phyloP scores from a whole-genome alignment of 2,797 vertebrate species.

The Eupleurogrammus muticus region DNA sequence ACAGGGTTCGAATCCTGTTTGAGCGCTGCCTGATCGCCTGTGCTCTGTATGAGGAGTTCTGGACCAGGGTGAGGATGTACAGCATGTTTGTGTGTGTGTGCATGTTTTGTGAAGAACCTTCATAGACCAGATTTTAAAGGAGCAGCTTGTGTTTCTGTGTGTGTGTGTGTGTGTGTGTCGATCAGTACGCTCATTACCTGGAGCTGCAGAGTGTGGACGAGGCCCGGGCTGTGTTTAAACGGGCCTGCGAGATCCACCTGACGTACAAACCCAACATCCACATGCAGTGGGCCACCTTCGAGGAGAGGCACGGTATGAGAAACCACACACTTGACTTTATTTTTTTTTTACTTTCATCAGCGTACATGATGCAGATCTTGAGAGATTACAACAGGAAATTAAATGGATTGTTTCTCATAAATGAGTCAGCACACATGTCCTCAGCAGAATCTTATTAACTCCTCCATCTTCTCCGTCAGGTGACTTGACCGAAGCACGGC shows the following conservation, averaged over 20 bases:
- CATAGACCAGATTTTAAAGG: not conserved
- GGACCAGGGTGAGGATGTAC: conserved; percentile 84
- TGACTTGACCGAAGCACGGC: conserved; percentile 81
- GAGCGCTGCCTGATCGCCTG: conserved; percentile 92
- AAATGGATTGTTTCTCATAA: too few species aligned
- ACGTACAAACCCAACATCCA: conserved; percentile 87
- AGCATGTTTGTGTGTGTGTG: not conserved
- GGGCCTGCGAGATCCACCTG: conserved; percentile 88
- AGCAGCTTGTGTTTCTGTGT: not conserved
- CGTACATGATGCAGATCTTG: too few species aligned
- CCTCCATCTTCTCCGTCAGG: conserved; percentile 65
- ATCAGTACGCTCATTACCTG: conserved; percentile 86
- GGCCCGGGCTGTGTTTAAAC: conserved; percentile 80
- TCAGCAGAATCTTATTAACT: not conserved
- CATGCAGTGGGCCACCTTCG: conserved; percentile 90
- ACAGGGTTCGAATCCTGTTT: conserved; percentile 85
- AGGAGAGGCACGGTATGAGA: conserved; percentile 88
- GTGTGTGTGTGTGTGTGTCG: conserved; percentile 13
- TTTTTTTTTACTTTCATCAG: too few species aligned
- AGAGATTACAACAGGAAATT: too few species aligned
- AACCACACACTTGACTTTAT: not conserved
- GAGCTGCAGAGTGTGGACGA: conserved; percentile 82
- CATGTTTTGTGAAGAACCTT: not conserved
- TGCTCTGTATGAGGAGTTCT: conserved; percentile 90
- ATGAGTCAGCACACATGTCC: not conserved